phyloP scores from a whole-genome alignment of 2,888 invertebrate species.

The Sericinus montela region DNA sequence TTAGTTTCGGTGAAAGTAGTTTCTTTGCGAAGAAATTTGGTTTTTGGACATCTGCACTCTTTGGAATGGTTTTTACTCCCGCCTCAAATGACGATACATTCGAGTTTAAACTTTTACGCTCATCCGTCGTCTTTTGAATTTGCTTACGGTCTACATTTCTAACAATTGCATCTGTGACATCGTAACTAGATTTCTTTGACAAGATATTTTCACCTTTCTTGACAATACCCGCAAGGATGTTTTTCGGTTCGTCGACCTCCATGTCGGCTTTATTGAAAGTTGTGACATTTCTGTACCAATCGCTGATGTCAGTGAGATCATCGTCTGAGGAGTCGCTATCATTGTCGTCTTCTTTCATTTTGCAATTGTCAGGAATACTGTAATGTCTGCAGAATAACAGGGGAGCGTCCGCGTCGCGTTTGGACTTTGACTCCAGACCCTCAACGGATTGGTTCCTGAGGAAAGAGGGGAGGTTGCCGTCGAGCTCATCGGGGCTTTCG shows the following conservation, averaged over 20 bases:
- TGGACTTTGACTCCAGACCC: slow-evolving; percentile 50
- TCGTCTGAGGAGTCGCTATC: slow-evolving; percentile 45
- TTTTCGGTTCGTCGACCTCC: slow-evolving; percentile 41
- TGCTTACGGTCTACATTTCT: slow-evolving; percentile 41
- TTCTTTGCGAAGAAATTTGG: slow-evolving; percentile 59
- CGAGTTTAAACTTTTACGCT: slow-evolving; percentile 49
- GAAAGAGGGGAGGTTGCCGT: slow-evolving; percentile 46
- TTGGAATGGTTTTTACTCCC: slow-evolving; percentile 48
- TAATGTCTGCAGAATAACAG: slow-evolving; percentile 50
- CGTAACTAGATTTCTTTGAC: slow-evolving; percentile 50
- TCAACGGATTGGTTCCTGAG: slow-evolving; percentile 70
- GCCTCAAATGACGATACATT: slow-evolving; percentile 43
- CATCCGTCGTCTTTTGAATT: slow-evolving; percentile 27
- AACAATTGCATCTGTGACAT: slow-evolving; percentile 45
- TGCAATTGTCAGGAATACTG: slow-evolving; percentile 46
- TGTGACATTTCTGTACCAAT: slow-evolving; percentile 39
- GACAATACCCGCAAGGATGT: slow-evolving; percentile 36
- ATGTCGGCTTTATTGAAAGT: slow-evolving; percentile 31
- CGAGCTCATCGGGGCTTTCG: slow-evolving; percentile 23
- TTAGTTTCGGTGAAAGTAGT: slow-evolving; percentile 64
- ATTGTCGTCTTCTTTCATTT: slow-evolving; percentile 16
- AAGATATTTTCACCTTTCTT: slow-evolving; percentile 45
- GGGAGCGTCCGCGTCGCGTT: slow-evolving; percentile 36
- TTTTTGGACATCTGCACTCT: slow-evolving; percentile 31
- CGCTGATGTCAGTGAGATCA: slow-evolving; percentile 27